Evolutionary conservation across 2,888 invertebrate genomes (phyloP), one percentile per base, ranked within the genome.

Genomic region (Autographa pulchrina): DNA sequence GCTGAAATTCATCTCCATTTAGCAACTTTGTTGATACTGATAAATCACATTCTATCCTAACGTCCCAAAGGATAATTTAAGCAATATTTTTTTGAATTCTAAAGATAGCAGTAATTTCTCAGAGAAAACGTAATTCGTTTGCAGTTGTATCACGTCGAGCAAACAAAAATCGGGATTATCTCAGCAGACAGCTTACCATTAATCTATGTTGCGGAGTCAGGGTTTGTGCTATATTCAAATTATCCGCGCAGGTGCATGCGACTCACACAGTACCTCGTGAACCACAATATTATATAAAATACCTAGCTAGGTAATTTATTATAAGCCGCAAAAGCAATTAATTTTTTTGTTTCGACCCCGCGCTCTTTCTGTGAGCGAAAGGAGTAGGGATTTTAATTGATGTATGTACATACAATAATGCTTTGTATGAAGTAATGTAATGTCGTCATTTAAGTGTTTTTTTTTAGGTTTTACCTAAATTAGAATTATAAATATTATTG

Each of bases 1-100:
- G 81, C 82, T 38, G 65, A 84, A 86, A 93, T 93, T 89, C 81
- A 89, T 93, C 92, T 91, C 87, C 86, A 92, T 92, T 90, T 86
- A 83, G 84, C 70, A 81, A 85, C 84, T 88, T 87, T 85, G 85
- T 84, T 90, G 88, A 90, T 90, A 85, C 87, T 88, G 89, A 91
- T 90, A 88, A 91, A 92, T 90, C 88, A 89, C 87, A 85, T 83
- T 83, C 77, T 71, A 70, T 72, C 74, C 70, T 75, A 79, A 78
- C 81, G 77, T 78, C 77, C 75, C 72, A 73, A 77, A 79, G 74
- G 71, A 79, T 81, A 85, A 84, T 84, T 83, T 81, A 74, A 75
- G 76, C 70, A 81, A 84, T 82, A 74, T 81, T 84, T 84, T 85
- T 84, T 81, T 66, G 65, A 80, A 80, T 81, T 76, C 61, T 67